Evolutionary conservation across 2,888 invertebrate genomes (phyloP).

Genomic region (Lamellibrachia columna): DNA sequence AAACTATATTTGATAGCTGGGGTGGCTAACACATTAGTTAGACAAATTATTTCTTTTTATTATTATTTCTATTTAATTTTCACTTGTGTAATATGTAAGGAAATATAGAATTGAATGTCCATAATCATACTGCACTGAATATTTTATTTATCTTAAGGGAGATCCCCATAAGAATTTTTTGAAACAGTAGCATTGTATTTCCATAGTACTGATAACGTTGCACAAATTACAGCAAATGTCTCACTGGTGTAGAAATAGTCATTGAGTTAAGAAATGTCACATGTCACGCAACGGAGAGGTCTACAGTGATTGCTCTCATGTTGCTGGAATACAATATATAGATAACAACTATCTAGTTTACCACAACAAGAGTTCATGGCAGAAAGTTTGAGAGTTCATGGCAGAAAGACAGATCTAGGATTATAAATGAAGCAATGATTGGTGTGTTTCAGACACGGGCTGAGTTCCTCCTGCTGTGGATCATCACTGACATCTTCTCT

Average conservation of each 20-base stretch:
- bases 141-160: not conserved
- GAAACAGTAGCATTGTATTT: not conserved
- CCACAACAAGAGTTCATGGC: not conserved
- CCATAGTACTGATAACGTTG: too few relatives aligned
- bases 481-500: slow-evolving; percentile 29
- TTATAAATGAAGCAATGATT: not conserved
- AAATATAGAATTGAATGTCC: not conserved
- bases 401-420: not conserved
- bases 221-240: too few relatives aligned
- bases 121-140: not conserved
- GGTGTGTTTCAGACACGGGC: slow-evolving; percentile 30
- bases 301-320: too few relatives aligned
- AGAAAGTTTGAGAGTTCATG: not conserved
- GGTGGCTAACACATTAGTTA: not conserved
- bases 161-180: not conserved
- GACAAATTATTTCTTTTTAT: too few relatives aligned
- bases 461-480: slow-evolving; percentile 30
- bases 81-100: not conserved
- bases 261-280: too few relatives aligned
- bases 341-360: not conserved
- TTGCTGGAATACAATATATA: slow-evolving; percentile 38
- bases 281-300: too few relatives aligned
- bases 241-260: too few relatives aligned
- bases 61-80: not conserved
- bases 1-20: not conserved